Base-by-base conservation (phyloP, 2,797 vertebrate species). In the Pangasius krempfi region DNA sequence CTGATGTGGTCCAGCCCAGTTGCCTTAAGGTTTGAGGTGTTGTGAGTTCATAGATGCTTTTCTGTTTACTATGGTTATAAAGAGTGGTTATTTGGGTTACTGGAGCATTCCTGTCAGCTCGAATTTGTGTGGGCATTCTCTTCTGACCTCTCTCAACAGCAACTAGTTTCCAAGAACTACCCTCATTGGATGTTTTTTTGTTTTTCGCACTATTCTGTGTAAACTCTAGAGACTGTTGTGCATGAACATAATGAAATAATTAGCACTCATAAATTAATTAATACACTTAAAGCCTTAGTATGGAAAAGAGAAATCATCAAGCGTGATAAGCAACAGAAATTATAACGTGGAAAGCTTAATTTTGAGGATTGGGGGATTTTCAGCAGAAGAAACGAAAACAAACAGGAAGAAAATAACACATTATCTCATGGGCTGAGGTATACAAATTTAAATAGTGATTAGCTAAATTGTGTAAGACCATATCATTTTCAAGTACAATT, bases 401-500 rank as follows among this genome's bases (percentile, higher is more conserved):
- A 83, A 9, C 1, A 40, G 56, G 3, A 60, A 25, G 33, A 60
- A 60, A 25, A 27, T 9, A 81, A 40, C 44, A 47, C 44, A 47
- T 47, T 8, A 8, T 1, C 44, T 60, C 37, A 66, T n/a, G 25
- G 3, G 27, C 30, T 81, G 54, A 25, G 12, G 64, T 60, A 84
- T 16, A 76, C 44, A 79, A 60, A 89, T 44, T 2, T 72, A 66
- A 25, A 58, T 54, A 37, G 16, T 72, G 27, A 30, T 66, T 30
- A 76, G 44, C 58, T 68, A 44, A 33, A 82, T 47, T 25, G 60
- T 73, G 58, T 54, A 47, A 68, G 44, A 47, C 30, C 52, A 44
- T 44, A 85, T 85, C 25, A 30, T 68, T 60, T 88, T 80, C 27
- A 68, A 54, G n/a, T 64, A 82, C 27, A 60, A 56, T 70, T 83